Conservation (phyloP, 2,888 invertebrate species). For the Flexamia atlantica region DNA sequence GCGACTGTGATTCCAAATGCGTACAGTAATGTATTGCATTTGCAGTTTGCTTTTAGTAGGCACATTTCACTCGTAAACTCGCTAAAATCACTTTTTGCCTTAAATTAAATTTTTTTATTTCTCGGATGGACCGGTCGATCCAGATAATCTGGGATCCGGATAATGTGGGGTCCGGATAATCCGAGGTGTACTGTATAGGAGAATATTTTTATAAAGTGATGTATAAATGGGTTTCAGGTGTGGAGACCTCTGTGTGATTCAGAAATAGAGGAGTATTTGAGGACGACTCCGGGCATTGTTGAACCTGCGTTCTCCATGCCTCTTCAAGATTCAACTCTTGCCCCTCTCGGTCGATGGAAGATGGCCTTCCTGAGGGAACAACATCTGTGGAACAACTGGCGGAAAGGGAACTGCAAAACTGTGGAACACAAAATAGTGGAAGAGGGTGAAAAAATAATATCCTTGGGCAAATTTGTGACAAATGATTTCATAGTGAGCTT, state of each 20-base stretch:
- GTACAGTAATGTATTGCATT: too few relatives aligned
- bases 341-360: conserved; percentile 63
- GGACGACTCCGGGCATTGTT: conserved; percentile 44
- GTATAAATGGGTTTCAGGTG: conserved; percentile 24
- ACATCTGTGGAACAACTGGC: conserved; percentile 64
- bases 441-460: neutral
- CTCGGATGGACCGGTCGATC: too few relatives aligned
- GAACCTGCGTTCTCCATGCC: conserved; percentile 54
- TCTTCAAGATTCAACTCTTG: conserved; percentile 38
- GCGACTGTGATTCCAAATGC: too few relatives aligned
- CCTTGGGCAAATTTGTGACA: neutral
- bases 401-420: conserved; percentile 55
- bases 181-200: too few relatives aligned
- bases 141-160: too few relatives aligned
- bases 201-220: too few relatives aligned
- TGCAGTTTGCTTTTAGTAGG: too few relatives aligned
- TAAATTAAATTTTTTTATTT: too few relatives aligned
- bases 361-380: conserved; percentile 63
- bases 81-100: too few relatives aligned
- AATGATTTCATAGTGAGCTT: neutral
- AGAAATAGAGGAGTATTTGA: conserved; percentile 50
- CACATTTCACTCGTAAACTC: too few relatives aligned
- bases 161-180: too few relatives aligned
- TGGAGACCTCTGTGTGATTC: neutral
- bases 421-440: neutral